Conservation (phyloP, 2,113 vertebrate species). For the Phalacrocorax pelagicus region DNA sequence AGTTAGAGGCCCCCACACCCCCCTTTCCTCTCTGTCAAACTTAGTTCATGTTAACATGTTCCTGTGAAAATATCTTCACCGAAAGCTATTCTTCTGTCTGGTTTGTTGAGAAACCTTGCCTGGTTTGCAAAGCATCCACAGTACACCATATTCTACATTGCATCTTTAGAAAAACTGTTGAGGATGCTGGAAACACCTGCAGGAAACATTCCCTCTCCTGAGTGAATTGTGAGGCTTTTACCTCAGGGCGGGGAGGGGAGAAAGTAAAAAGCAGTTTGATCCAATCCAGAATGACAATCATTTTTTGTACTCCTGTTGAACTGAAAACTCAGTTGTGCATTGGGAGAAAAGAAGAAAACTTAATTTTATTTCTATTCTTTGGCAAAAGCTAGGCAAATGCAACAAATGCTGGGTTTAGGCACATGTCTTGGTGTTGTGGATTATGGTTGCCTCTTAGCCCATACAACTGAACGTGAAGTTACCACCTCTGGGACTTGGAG, state of each 20-base stretch:
- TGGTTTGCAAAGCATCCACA: not conserved
- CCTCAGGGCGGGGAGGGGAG: not conserved
- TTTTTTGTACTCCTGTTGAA: not conserved
- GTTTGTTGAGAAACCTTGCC: not conserved
- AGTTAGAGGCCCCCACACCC: not conserved
- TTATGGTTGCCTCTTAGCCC: not conserved
- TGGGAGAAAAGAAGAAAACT: not conserved
- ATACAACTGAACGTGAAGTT: not conserved
- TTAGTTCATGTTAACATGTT: not conserved
- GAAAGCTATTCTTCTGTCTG: not conserved
- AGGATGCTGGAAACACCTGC: not conserved
- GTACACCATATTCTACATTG: not conserved
- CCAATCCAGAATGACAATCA: not conserved
- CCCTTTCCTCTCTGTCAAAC: not conserved
- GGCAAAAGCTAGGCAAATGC: not conserved
- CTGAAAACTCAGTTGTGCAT: not conserved
- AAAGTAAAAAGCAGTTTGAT: not conserved
- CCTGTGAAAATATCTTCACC: not conserved
- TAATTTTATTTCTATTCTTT: slow-evolving; percentile 22
- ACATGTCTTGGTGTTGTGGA: not conserved
- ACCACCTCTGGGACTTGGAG: not conserved
- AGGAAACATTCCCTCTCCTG: not conserved
- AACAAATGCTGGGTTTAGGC: not conserved
- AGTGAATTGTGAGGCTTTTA: not conserved
- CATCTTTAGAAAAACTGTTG: not conserved